Percentiles rank a stretch among this genome's conserved stretches.
Evolutionary conservation across 2,888 invertebrate genomes (phyloP).

Genomic region (Eurytoma adleriae): DNA sequence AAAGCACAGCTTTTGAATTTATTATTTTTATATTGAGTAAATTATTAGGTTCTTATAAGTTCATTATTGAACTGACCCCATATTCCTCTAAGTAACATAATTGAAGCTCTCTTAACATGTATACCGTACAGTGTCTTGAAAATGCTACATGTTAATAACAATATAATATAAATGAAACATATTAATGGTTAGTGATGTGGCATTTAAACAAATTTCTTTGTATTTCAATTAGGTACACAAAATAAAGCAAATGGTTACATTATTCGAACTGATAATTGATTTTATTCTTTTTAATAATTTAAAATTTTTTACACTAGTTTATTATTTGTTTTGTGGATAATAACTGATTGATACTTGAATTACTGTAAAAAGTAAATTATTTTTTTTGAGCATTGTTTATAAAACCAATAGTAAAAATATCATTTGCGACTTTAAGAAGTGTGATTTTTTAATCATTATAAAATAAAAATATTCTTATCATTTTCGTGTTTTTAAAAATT

Average conservation of each 20-base stretch:
- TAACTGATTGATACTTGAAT: background rate
- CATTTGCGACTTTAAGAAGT: no score
- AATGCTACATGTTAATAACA: constrained; percentile 21
- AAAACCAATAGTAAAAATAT: background rate
- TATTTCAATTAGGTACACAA: constrained; percentile 15
- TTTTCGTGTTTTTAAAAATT: no score
- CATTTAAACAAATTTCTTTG: constrained; percentile 27
- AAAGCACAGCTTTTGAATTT: no score
- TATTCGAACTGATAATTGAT: background rate
- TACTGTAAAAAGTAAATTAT: no score
- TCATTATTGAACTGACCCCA: background rate
- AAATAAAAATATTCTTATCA: no score
- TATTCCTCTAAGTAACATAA: constrained; percentile 8
- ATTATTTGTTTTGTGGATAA: background rate
- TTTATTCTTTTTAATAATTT: background rate
- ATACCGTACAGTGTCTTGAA: constrained; percentile 41
- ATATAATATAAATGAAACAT: constrained; percentile 23
- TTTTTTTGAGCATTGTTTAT: background rate
- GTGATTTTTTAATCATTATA: no score
- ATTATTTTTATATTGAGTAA: no score
- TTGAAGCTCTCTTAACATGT: constrained; percentile 20
- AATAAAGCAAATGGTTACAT: background rate
- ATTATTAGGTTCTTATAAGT: no score
- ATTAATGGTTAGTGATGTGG: constrained; percentile 4
- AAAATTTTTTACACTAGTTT: no score